Conservation (phyloP, 2,888 invertebrate species). For the Eupelmus urozonus region DNA sequence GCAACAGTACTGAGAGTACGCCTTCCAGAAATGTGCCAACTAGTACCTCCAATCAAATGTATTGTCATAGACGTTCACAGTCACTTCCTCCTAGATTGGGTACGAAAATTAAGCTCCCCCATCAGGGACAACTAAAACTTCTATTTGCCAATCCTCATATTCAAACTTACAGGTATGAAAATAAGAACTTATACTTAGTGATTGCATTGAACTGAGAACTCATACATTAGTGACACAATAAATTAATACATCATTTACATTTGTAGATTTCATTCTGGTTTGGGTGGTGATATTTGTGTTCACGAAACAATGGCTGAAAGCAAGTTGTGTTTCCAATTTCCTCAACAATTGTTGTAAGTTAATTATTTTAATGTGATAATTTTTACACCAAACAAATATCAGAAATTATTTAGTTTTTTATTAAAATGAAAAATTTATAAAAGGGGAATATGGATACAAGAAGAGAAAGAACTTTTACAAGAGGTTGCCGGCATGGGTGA, state of each 20-base stretch:
- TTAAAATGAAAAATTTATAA: constrained; percentile 60
- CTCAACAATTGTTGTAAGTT: constrained; percentile 91
- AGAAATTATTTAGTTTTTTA: constrained; percentile 26
- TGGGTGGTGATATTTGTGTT: constrained; percentile 94
- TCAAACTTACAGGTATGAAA: constrained; percentile 77
- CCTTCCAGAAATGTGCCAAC: constrained; percentile 80
- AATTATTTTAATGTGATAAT: constrained; percentile 16
- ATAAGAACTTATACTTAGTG: not conserved
- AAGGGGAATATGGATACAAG: constrained; percentile 93
- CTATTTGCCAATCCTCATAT: constrained; percentile 86
- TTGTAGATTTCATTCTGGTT: constrained; percentile 93
- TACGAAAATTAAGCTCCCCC: constrained; percentile 88
- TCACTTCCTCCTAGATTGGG: constrained; percentile 91
- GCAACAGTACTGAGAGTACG: constrained; percentile 86
- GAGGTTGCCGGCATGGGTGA: constrained; percentile 94
- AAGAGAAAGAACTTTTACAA: constrained; percentile 92
- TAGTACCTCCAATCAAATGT: constrained; percentile 77
- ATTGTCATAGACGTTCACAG: constrained; percentile 87
- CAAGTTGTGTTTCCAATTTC: constrained; percentile 89
- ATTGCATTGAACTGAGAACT: not conserved
- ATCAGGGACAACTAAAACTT: constrained; percentile 85
- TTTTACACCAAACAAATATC: constrained; percentile 6
- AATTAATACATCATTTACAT: constrained; percentile 9
- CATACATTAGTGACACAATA: not conserved
- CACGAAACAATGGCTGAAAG: constrained; percentile 96